These are phyloP conservation scores for Ormia ochracea DNA, from an alignment of 2,888 invertebrate species.

Conservation along the genomic window DNA sequence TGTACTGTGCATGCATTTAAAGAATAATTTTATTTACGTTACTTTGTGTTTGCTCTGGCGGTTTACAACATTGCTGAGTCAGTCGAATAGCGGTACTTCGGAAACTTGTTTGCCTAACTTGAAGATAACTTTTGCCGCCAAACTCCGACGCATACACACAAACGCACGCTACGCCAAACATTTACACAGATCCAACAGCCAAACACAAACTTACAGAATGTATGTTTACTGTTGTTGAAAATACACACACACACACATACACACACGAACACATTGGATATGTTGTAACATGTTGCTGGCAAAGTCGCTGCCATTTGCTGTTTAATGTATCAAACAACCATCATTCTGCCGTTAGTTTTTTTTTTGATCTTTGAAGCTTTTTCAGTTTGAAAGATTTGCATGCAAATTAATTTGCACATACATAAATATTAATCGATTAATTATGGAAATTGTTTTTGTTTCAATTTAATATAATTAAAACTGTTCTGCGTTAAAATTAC, in stretches of 20 bases:
- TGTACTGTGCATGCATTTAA: conserved; percentile 13
- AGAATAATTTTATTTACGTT: conserved; percentile 43
- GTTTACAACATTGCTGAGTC: conserved; percentile 61
- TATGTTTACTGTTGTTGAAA: not conserved
- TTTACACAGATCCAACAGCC: conserved; percentile 3
- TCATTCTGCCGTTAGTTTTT: conserved; percentile 25
- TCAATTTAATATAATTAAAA: not conserved
- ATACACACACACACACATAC: not conserved
- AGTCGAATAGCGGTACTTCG: conserved; percentile 66
- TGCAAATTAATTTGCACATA: conserved; percentile 9
- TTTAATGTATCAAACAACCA: conserved; percentile 17
- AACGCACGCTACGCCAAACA: conserved; percentile 37
- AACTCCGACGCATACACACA: conserved; percentile 61
- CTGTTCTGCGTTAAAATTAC: not conserved
- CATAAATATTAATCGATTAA: conserved; percentile 1
- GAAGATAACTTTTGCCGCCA: conserved; percentile 65
- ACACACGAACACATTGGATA: not conserved
- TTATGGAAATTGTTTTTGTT: conserved; percentile 1
- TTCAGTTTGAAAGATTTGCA: not conserved
- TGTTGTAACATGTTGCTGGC: conserved; percentile 13
- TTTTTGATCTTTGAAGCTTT: not conserved
- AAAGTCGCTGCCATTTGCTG: conserved; percentile 1
- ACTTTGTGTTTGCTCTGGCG: conserved; percentile 45
- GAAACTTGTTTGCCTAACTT: conserved; percentile 66
- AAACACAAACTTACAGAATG: not conserved